Evolutionary conservation across 1,140 invertebrate genomes (phyloP).

Genomic region (Drosophila busckii): DNA sequence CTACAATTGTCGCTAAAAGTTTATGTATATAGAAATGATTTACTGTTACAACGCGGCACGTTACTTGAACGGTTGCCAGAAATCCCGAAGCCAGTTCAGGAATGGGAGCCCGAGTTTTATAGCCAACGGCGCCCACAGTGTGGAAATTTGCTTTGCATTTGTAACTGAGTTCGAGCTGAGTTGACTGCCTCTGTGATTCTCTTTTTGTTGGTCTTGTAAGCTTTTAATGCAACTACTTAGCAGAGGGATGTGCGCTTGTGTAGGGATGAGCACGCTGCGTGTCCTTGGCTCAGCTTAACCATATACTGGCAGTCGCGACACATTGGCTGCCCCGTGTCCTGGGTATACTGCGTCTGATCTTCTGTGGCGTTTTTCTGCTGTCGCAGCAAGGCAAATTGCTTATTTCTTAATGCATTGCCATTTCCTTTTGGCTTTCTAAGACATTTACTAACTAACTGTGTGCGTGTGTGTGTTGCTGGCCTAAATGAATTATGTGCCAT

Average conservation of each 20-base stretch:
- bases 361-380: conserved; percentile 41
- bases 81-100: conserved; percentile 5
- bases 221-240: conserved; percentile 76
- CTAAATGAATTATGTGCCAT: conserved; percentile 60
- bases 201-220: conserved; percentile 48
- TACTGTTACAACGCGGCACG: conserved; percentile 27
- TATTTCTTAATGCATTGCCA: conserved; percentile 74
- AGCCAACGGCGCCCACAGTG: conserved; percentile 12
- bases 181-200: conserved; percentile 38
- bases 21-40: conserved; percentile 40
- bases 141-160: conserved; percentile 50
- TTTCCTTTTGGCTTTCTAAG: conserved; percentile 70
- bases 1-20: not conserved
- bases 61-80: conserved; percentile 54
- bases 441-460: conserved; percentile 33
- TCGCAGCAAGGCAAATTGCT: conserved; percentile 60
- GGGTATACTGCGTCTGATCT: conserved; percentile 8
- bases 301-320: conserved; percentile 44
- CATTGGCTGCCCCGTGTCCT: conserved; percentile 30
- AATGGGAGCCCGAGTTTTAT: conserved; percentile 22
- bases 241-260: not conserved
- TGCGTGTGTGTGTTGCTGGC: not conserved
- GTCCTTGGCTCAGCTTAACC: conserved; percentile 58
- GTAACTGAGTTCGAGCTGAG: conserved; percentile 41
- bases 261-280: conserved; percentile 6